Evolutionary conservation across 2,797 vertebrate genomes (phyloP).

Genomic region (Agapornis canus): DNA sequence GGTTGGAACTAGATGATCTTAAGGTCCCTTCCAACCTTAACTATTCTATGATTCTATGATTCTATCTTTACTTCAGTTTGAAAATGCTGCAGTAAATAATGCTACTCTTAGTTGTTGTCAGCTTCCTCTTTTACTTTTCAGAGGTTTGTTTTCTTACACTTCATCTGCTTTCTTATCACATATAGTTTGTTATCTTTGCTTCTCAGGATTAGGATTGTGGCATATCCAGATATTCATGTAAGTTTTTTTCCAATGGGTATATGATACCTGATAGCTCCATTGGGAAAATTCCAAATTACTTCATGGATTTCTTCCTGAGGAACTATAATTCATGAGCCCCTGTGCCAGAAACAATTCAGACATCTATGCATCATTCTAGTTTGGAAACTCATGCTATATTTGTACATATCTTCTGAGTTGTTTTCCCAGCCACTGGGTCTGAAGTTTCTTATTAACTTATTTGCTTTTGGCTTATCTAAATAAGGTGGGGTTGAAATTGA

Average conservation of each 20-base stretch:
- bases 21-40: too few relatives aligned
- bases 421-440: neutral
- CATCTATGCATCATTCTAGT: neutral
- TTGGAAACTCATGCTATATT: conserved; percentile 28
- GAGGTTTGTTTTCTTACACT: neutral
- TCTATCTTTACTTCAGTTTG: neutral
- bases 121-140: neutral
- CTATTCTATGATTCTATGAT: too few relatives aligned
- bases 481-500: neutral
- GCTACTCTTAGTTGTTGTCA: neutral
- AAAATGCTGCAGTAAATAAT: neutral
- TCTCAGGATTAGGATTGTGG: neutral
- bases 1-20: too few relatives aligned
- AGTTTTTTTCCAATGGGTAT: conserved; percentile 2
- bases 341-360: conserved; percentile 22
- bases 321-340: neutral
- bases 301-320: neutral
- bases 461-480: neutral
- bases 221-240: neutral
- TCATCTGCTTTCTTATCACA: neutral
- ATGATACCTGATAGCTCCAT: neutral
- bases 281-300: conserved; percentile 17
- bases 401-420: neutral
- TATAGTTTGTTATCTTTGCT: neutral
- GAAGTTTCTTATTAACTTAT: neutral